phyloP scores from a whole-genome alignment of 2,888 invertebrate species.

The Polymixis flavicincta region DNA sequence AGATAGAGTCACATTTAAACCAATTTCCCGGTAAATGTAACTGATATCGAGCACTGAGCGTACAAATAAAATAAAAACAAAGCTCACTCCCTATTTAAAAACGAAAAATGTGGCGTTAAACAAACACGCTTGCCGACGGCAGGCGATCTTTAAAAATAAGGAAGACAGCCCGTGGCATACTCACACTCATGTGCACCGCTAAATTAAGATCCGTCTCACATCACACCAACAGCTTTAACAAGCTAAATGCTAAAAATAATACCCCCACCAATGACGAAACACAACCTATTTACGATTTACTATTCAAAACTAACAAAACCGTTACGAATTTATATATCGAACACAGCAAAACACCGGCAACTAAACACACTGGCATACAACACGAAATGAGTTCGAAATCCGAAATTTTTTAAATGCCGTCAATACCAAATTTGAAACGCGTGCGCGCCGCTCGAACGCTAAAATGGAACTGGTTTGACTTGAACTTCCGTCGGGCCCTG shows the following conservation, averaged over 20 bases:
- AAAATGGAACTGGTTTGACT: constrained; percentile 89
- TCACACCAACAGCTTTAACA: constrained; percentile 87
- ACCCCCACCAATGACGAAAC: constrained; percentile 83
- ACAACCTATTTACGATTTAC: constrained; percentile 82
- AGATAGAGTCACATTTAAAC: not conserved
- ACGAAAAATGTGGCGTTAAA: constrained; percentile 58
- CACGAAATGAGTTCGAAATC: constrained; percentile 68
- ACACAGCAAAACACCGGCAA: constrained; percentile 63
- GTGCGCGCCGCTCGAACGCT: constrained; percentile 78
- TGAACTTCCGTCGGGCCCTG: constrained; percentile 79
- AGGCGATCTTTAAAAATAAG: constrained; percentile 79
- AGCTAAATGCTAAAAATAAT: constrained; percentile 89
- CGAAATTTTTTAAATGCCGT: constrained; percentile 71
- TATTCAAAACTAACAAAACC: constrained; percentile 60
- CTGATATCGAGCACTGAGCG: not conserved
- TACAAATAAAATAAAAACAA: constrained; percentile 11
- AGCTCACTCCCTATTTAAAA: constrained; percentile 23
- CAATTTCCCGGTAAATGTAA: not conserved
- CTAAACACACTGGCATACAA: constrained; percentile 69
- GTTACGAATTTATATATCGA: constrained; percentile 60
- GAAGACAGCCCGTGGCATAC: constrained; percentile 84
- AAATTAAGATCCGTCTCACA: constrained; percentile 88
- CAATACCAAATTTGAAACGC: constrained; percentile 75
- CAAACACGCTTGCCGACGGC: constrained; percentile 69
- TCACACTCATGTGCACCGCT: constrained; percentile 86